Percentiles rank a stretch among this genome's conserved stretches.
These are phyloP conservation scores for Eolophus roseicapilla DNA, from an alignment of 2,113 vertebrate species.

Conservation along the genomic window DNA sequence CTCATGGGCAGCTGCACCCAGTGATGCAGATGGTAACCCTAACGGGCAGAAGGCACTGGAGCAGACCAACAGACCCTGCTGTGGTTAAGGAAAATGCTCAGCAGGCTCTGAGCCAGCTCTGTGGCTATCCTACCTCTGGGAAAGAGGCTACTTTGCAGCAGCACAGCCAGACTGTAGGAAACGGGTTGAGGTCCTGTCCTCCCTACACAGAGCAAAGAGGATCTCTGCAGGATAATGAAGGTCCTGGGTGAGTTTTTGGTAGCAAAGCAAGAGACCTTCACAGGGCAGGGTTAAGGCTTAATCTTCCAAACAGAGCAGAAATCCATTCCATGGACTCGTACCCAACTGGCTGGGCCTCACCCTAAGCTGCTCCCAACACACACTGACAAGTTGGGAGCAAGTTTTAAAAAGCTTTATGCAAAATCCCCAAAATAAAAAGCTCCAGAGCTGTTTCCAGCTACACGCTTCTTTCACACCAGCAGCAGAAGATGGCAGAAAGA, in stretches of 20 bases:
- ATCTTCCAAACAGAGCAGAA: neutral
- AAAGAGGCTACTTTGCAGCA: neutral
- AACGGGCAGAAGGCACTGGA: neutral
- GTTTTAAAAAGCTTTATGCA: neutral
- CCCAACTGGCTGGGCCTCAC: neutral
- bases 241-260: neutral
- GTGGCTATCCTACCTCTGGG: neutral
- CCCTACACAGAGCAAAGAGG: no score
- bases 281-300: neutral
- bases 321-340: fast-evolving
- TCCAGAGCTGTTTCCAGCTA: neutral
- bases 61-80: neutral
- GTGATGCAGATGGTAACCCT: neutral
- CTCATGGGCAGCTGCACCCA: neutral
- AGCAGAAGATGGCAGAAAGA: neutral
- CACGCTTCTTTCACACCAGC: neutral
- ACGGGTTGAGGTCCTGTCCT: neutral
- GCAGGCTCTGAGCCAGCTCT: fast-evolving
- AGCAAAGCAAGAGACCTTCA: neutral
- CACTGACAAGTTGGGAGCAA: neutral
- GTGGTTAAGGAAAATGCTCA: neutral
- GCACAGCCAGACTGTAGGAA: neutral
- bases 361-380: neutral
- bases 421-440: neutral
- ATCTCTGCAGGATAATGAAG: neutral